phyloP scores from a whole-genome alignment of 2,888 invertebrate genomes.

The Stenodema calcarata region DNA sequence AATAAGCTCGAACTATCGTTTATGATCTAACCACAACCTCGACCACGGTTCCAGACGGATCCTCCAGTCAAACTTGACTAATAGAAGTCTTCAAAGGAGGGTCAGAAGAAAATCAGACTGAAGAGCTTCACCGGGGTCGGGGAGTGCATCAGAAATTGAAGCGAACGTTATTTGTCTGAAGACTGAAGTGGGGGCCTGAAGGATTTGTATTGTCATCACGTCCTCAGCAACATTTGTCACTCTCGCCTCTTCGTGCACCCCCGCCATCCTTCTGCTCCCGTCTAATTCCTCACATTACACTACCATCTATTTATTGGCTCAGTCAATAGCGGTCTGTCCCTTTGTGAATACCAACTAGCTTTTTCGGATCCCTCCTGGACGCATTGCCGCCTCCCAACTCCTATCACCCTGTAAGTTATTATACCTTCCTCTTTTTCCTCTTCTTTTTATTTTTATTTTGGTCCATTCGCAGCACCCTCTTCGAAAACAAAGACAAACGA shows the following conservation, averaged over 20 bases:
- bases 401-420: not conserved
- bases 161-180: conserved; percentile 42
- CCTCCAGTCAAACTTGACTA: conserved; percentile 7
- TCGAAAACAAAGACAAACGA: not conserved
- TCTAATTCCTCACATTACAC: conserved; percentile 51
- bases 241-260: not conserved
- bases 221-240: conserved; percentile 49
- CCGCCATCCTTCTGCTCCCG: not conserved
- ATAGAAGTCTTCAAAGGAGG: conserved; percentile 3
- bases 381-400: not conserved
- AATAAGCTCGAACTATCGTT: not conserved
- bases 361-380: not conserved
- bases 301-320: conserved; percentile 49
- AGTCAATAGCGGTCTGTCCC: conserved; percentile 39
- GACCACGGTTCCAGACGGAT: not conserved
- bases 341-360: conserved; percentile 44
- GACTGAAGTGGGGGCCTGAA: not conserved
- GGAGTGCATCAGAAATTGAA: conserved; percentile 39
- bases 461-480: not conserved
- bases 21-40: conserved; percentile 5
- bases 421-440: not conserved
- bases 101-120: conserved; percentile 19
- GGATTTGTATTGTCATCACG: conserved; percentile 49
- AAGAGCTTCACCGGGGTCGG: not conserved
- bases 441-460: not conserved